phyloP scores from a whole-genome alignment of 2,888 invertebrate species.

The Sturmia bella region DNA sequence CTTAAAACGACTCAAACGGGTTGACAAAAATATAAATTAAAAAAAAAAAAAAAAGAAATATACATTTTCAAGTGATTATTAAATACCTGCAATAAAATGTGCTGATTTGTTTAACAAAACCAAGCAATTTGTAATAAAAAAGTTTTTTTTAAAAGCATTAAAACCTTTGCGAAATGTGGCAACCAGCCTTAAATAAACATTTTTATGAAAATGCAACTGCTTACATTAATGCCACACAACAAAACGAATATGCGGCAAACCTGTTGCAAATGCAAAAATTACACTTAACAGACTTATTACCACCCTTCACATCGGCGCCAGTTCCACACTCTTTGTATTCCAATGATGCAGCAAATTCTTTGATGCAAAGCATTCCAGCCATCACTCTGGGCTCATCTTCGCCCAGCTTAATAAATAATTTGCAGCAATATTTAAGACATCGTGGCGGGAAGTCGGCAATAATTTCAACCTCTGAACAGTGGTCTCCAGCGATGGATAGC shows the following conservation, averaged over 20 bases:
- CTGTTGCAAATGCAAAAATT: constrained; percentile 54
- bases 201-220: constrained; percentile 4
- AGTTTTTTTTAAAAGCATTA: neutral
- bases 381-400: neutral
- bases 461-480: neutral
- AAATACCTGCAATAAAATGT: constrained; percentile 15
- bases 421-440: constrained; percentile 51
- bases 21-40: constrained; percentile 16
- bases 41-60: no score
- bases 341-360: neutral
- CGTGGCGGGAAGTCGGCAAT: neutral
- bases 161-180: constrained; percentile 50
- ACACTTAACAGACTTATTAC: constrained; percentile 41
- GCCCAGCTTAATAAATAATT: constrained; percentile 40
- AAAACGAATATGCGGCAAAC: constrained; percentile 45
- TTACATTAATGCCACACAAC: constrained; percentile 1
- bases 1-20: constrained; percentile 27
- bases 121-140: neutral
- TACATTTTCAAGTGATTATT: constrained; percentile 12
- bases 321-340: neutral
- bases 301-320: neutral
- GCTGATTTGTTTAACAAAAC: neutral
- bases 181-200: constrained; percentile 32
- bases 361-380: constrained; percentile 7
- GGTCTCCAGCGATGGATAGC: constrained; percentile 2